Evolutionary conservation across 2,797 vertebrate species (phyloP).

Genomic region (Anolis apletophallus): DNA sequence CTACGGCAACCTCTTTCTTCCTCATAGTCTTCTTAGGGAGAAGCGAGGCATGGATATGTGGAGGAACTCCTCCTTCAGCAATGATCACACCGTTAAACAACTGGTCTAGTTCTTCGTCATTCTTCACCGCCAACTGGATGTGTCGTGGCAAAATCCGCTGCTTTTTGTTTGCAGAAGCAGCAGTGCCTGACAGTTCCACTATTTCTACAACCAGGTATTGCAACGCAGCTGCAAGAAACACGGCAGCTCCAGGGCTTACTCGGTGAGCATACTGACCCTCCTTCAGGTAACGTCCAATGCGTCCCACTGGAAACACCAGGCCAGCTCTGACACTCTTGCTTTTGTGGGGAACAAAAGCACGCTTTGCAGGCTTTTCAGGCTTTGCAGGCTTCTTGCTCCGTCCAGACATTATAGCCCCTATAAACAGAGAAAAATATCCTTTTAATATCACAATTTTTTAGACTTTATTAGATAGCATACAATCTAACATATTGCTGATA

Average conservation of each 20-base stretch:
- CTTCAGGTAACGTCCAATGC: constrained; percentile 79
- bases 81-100: constrained; percentile 77
- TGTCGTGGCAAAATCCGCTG: constrained; percentile 78
- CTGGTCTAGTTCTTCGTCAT: constrained; percentile 79
- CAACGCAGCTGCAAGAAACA: constrained; percentile 80
- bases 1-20: constrained; percentile 31
- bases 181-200: constrained; percentile 82
- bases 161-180: constrained; percentile 81
- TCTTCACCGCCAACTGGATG: constrained; percentile 81
- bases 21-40: constrained; percentile 70
- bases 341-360: not conserved
- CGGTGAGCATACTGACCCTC: constrained; percentile 72
- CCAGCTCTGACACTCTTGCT: constrained; percentile 74
- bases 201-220: constrained; percentile 85
- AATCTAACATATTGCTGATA: no score
- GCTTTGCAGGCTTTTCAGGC: constrained; percentile 64
- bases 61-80: constrained; percentile 81
- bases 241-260: constrained; percentile 69
- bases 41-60: constrained; percentile 79
- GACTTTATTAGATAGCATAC: not conserved
- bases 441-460: not conserved
- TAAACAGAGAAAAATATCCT: not conserved
- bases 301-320: constrained; percentile 81
- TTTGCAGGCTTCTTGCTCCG: constrained; percentile 77
- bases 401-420: constrained; percentile 80